Base-by-base conservation (phyloP, 2,888 invertebrate genomes). In the Stegana nigrithorax region DNA sequence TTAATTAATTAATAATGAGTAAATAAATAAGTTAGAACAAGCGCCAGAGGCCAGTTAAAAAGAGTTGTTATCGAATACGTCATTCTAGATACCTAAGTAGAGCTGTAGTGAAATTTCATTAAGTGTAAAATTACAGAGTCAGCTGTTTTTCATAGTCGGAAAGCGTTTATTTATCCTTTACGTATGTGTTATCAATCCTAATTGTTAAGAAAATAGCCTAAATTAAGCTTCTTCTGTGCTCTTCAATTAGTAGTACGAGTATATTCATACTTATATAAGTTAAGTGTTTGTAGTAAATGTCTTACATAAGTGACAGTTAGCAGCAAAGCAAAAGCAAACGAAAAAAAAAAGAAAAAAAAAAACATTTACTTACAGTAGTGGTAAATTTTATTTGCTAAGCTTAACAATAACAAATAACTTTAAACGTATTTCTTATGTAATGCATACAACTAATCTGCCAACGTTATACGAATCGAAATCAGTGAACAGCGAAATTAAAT, bases 1-100 rank as follows among this genome's bases (percentile, higher is more conserved):
- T 71, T 69, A 67, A 79, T 72, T 72, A 77, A 69, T 51, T 26
- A 26, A 60, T 72, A 67, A 64, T 69, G 63, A 27, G 5, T 42
- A n/a, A 42, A 57, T 42, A 50, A 50, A 50, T 4, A 50, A 25
- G 32, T n/a, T 32, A 32, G n/a, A 32, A 12, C n/a, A 32, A 39
- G 39, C 39, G n/a, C 14, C 39, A 39, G 39, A 39, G 39, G 39
- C 39, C 5, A 39, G 39, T 39, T 39, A 39, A 5, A 14, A n/a
- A n/a, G n/a, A n/a, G n/a, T n/a, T n/a, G n/a, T n/a, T n/a, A n/a
- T n/a, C n/a, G n/a, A n/a, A n/a, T n/a, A n/a, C n/a, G n/a, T n/a
- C n/a, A n/a, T n/a, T n/a, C n/a, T n/a, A n/a, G n/a, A n/a, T n/a
- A n/a, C n/a, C n/a, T n/a, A n/a, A n/a, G n/a, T n/a, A n/a, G n/a